Evolutionary conservation across 2,888 invertebrate species (phyloP), one percentile per base, ranked within the genome.

Genomic region (Sepioteuthis lessoniana): DNA sequence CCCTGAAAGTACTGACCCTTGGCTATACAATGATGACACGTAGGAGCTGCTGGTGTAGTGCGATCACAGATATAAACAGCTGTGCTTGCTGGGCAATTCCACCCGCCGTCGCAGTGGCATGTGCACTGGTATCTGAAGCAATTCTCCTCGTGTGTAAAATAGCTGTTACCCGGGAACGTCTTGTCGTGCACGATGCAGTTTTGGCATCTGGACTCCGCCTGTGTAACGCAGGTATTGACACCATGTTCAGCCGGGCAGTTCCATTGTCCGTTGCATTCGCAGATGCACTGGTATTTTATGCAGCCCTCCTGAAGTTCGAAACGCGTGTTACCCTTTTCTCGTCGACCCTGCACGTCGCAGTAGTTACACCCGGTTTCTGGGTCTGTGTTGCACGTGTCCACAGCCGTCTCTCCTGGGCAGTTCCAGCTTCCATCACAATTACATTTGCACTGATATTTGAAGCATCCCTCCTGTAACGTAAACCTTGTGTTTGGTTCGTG

Each of bases 351-450:
- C 1, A 96, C 94, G 25, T 95, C 94, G 90, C 95, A 95, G 0
- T 91, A 94, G n/a, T 94, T 55, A 94, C 96, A 95, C 7, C 94
- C 93, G 38, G 94, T 94, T 46, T 38, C 92, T n/a, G 46, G 92
- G 31, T 94, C 94, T 8, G 94, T 94, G 37, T 94, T 94, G 91
- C 95, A 96, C 21, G 95, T 95, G 94, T 96, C 94, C 3, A 95
- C 95, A 7, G 96, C 95, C 25, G 95, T 95, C 60, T 95, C 95
- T 28, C 95, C 95, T 3, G 96, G 96, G 76, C 96, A 96, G 31
- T 95, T 95, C 95, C 96, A 96, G 1, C 95, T 94, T 0, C 96
- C 96, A 94, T 96, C 95, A 94, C 96, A 96, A 19, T 95, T 95
- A 94, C 96, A 96, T 0, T 94, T 94, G 94, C 96, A 96, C 42